Conservation (phyloP, 2,113 vertebrate species). For the Athene noctua region DNA sequence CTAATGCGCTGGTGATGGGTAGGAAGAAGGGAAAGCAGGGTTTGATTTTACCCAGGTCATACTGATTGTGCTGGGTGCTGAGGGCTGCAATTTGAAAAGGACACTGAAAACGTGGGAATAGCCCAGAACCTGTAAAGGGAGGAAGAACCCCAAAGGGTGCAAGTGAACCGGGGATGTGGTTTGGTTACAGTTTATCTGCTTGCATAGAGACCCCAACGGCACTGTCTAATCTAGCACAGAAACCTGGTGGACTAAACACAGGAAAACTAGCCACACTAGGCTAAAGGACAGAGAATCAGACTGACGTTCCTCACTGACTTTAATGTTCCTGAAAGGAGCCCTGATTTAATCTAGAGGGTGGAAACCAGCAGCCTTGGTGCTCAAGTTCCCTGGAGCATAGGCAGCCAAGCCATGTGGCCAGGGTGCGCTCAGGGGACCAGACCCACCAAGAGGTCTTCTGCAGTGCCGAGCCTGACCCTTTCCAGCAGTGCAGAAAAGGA, state of each 20-base stretch:
- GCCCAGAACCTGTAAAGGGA: neutral
- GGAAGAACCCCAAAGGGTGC: neutral
- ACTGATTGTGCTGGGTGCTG: neutral
- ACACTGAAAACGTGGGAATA: neutral
- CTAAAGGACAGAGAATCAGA: neutral
- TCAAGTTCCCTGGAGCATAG: neutral
- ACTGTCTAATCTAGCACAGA: neutral
- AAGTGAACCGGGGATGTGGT: neutral
- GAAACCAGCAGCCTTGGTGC: neutral
- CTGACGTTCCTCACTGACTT: fast-evolving
- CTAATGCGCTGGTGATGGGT: fast-evolving
- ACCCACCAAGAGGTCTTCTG: neutral
- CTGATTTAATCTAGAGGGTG: neutral
- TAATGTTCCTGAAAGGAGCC: neutral
- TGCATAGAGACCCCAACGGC: neutral
- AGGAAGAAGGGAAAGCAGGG: neutral
- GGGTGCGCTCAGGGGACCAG: neutral
- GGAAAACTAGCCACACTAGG: neutral
- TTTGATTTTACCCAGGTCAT: neutral
- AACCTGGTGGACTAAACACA: neutral
- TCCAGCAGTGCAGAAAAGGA: neutral
- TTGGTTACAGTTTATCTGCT: neutral
- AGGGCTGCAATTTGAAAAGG: neutral
- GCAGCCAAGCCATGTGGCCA: neutral
- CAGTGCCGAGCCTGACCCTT: neutral